Percentiles rank a stretch among this genome's conserved stretches.
phyloP scores from a whole-genome alignment of 2,888 invertebrate species.

The Cryptocheilus praepositus region DNA sequence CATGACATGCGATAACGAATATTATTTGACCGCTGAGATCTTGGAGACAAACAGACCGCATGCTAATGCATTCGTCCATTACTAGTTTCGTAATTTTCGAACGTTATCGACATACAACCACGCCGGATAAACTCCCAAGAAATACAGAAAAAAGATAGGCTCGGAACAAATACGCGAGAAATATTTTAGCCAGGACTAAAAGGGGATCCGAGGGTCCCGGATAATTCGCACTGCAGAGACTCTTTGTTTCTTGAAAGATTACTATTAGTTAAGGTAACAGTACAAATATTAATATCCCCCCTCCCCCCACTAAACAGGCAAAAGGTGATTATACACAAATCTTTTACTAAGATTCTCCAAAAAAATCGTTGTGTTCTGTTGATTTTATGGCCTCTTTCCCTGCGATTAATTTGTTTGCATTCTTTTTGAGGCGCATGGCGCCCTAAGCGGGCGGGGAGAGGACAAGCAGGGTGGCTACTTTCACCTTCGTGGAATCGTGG shows the following conservation, averaged over 20 bases:
- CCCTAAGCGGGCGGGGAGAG: background rate
- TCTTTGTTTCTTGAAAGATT: too few relatives aligned
- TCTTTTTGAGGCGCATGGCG: background rate
- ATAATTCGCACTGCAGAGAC: too few relatives aligned
- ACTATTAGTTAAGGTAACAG: too few relatives aligned
- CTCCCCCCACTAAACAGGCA: too few relatives aligned
- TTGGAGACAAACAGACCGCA: slow-evolving; percentile 33
- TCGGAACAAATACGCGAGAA: too few relatives aligned
- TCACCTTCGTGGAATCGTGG: slow-evolving; percentile 2
- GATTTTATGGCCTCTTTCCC: background rate
- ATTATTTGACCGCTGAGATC: background rate
- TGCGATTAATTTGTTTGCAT: background rate
- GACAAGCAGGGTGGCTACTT: background rate
- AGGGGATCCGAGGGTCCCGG: too few relatives aligned
- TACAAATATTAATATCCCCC: too few relatives aligned
- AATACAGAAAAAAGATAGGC: too few relatives aligned
- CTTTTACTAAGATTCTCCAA: background rate
- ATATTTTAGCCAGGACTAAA: too few relatives aligned
- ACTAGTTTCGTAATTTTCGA: slow-evolving; percentile 42
- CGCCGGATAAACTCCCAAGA: too few relatives aligned
- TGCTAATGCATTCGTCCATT: slow-evolving; percentile 54
- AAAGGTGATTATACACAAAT: background rate
- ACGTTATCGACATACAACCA: too few relatives aligned
- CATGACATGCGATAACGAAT: background rate
- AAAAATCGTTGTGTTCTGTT: background rate